phyloP scores from a whole-genome alignment of 2,113 vertebrate genomes.

The Odontophorus gujanensis region DNA sequence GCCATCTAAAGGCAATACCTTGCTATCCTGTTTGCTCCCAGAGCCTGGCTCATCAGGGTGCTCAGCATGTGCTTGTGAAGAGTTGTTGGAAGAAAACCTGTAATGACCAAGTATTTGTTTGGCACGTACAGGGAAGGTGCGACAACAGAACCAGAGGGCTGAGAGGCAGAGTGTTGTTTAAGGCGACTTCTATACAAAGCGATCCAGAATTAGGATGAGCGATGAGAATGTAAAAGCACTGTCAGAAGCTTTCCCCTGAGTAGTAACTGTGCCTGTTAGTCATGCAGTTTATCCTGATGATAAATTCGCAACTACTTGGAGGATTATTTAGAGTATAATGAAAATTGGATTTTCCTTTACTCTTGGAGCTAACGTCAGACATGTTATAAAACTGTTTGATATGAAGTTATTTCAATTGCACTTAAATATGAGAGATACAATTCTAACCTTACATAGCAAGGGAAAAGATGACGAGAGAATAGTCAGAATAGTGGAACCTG shows the following conservation, averaged over 20 bases:
- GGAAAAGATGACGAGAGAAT: neutral
- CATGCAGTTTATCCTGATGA: slow-evolving; percentile 38
- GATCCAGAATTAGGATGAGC: neutral
- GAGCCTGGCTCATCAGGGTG: neutral
- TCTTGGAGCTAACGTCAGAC: neutral
- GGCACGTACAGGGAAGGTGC: neutral
- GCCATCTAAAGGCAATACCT: neutral
- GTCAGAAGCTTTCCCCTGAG: neutral
- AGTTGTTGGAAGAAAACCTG: neutral
- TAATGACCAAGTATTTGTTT: neutral
- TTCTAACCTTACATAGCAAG: neutral
- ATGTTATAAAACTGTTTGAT: neutral
- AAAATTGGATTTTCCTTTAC: neutral
- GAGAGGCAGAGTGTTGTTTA: neutral
- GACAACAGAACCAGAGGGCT: neutral
- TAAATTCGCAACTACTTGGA: slow-evolving; percentile 26
- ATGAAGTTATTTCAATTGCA: neutral
- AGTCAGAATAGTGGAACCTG: neutral
- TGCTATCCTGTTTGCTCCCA: neutral
- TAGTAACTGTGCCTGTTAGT: slow-evolving; percentile 1
- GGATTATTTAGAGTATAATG: neutral
- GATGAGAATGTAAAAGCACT: slow-evolving; percentile 18
- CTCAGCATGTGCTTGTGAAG: neutral
- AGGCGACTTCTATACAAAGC: slow-evolving; percentile 18
- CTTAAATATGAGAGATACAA: neutral